phyloP scores from a whole-genome alignment of 1,140 invertebrate genomes.

The Drosophila pallidifrons region DNA sequence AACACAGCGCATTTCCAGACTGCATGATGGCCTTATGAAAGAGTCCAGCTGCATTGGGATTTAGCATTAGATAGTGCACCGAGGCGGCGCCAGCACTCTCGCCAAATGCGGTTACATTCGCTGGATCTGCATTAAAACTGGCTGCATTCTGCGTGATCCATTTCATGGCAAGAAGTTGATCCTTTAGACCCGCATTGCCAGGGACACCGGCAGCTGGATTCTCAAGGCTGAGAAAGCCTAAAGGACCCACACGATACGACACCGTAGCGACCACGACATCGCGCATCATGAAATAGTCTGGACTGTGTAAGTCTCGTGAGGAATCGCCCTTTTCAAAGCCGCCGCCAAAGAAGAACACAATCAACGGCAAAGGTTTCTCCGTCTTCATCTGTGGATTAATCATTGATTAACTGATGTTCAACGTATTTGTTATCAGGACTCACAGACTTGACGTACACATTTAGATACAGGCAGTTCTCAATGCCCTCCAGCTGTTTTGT shows the following conservation, averaged over 20 bases:
- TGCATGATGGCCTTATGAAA: constrained; percentile 86
- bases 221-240: constrained; percentile 87
- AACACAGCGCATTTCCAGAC: constrained; percentile 85
- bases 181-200: constrained; percentile 87
- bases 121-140: constrained; percentile 78
- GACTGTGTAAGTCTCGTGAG: constrained; percentile 75
- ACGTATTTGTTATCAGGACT: constrained; percentile 14
- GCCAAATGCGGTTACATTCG: constrained; percentile 78
- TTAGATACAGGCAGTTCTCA: constrained; percentile 87
- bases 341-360: constrained; percentile 88
- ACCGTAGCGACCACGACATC: constrained; percentile 85
- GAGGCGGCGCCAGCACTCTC: constrained; percentile 84
- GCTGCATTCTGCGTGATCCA: constrained; percentile 83
- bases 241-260: constrained; percentile 85
- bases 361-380: constrained; percentile 56
- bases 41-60: constrained; percentile 85
- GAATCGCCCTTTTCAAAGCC: constrained; percentile 86
- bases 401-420: background rate
- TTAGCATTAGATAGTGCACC: constrained; percentile 86
- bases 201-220: constrained; percentile 83
- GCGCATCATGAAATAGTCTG: constrained; percentile 87
- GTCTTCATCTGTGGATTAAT: constrained; percentile 48
- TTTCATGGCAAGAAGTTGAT: constrained; percentile 84
- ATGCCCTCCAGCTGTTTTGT: constrained; percentile 63
- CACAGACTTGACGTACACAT: constrained; percentile 85